Base-by-base conservation (phyloP, 2,797 vertebrate genomes). In the Danio jaintianensis region DNA sequence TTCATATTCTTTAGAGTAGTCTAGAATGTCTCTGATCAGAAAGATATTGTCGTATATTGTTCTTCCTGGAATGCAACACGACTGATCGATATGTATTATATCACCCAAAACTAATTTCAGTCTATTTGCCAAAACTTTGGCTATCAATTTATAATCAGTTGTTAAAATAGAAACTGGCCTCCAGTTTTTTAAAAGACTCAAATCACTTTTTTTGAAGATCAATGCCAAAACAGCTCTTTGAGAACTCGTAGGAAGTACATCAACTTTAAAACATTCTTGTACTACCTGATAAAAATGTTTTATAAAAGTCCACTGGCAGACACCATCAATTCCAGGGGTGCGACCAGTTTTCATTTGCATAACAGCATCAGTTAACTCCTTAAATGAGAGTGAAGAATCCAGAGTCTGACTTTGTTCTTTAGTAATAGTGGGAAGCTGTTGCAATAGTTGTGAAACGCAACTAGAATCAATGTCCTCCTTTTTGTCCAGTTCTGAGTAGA, bases 101-200 rank as follows among this genome's bases (percentile, higher is more conserved):
- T 36, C 11, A 13, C 4, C 11, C 22, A 59, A 6, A 7, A 53
- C 36, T 2, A 4, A 55, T 12, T 50, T 43, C 6, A 50, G 5
- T 5, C 38, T 29, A 12, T 76, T 75, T 1, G 38, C 45, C 58
- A 67, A 56, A 10, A 52, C 36, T 15, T 75, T 81, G 12, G 20
- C 36, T 43, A 61, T 6, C 8, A 61, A 11, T 11, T 53, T 71
- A 9, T 50, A 20, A 7, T 79, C 55, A 62, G 16, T n/a, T 7
- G 45, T 7, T 15, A 71, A 16, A 59, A 72, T 22, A 6, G 43
- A 71, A 3, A 67, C n/a, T 4, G 36, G 48, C 11, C 53, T 22
- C 20, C 45, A 15, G 2, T 61, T n/a, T n/a, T n/a, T n/a, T n/a
- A n/a, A n/a, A n/a, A n/a, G n/a, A n/a, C n/a, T n/a, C n/a, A n/a